Percentiles rank a stretch among this genome's conserved stretches.
Evolutionary conservation across 2,113 vertebrate genomes (phyloP).

Genomic region (Solenodon paradoxus): DNA sequence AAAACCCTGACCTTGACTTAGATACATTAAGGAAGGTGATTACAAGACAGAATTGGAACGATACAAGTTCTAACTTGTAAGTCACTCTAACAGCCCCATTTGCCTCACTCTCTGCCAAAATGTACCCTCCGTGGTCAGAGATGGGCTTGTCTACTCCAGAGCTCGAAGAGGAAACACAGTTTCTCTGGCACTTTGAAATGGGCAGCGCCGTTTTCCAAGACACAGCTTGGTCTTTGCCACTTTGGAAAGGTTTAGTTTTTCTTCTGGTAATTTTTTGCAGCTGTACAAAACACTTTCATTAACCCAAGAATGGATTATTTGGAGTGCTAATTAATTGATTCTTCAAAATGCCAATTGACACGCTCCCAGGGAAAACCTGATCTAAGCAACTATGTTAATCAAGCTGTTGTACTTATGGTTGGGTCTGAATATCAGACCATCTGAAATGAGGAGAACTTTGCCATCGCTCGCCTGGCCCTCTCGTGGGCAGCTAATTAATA

Average conservation of each 20-base stretch:
- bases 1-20: conserved; percentile 61
- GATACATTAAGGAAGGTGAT: conserved; percentile 61
- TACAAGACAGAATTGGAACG: conserved; percentile 38
- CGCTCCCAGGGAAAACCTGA: conserved; percentile 85
- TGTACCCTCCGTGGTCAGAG: not conserved
- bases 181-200: conserved; percentile 30
- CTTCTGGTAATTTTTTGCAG: conserved; percentile 82
- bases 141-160: rapidly evolving
- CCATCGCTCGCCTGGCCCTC: conserved; percentile 84
- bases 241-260: conserved; percentile 79
- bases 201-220: conserved; percentile 22
- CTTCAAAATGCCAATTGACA: conserved; percentile 88
- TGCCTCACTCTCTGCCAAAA: conserved; percentile 45
- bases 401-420: conserved; percentile 84
- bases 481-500: conserved; percentile 89
- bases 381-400: conserved; percentile 88
- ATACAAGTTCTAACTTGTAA: conserved; percentile 61
- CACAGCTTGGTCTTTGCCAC: conserved; percentile 68
- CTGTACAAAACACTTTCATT: conserved; percentile 88
- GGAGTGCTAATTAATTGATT: conserved; percentile 91
- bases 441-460: conserved; percentile 87
- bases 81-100: not conserved
- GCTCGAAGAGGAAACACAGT: not conserved
- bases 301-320: conserved; percentile 88
- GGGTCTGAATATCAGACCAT: conserved; percentile 86